Evolutionary conservation across 2,888 invertebrate species (phyloP), one percentile per base, ranked within the genome.

Genomic region (Cybosia mesomella): DNA sequence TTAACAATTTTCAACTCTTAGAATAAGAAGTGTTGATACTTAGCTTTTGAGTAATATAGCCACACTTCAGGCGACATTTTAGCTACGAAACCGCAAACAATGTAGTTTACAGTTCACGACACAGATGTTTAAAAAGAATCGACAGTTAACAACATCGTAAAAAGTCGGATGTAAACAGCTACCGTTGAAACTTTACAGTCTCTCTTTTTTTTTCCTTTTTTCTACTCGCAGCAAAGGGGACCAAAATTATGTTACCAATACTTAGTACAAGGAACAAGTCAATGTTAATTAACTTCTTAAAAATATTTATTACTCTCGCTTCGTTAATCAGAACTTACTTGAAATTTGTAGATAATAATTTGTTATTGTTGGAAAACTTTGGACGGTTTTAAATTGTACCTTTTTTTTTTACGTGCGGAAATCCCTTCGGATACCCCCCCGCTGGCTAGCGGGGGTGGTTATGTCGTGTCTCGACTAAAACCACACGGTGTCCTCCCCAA

Each of bases 61-160:
- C 73, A 81, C 73, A 74, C 77, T 78, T 80, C 68, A 72, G 85
- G 85, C 87, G 85, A 79, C 88, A 89, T 91, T 89, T 88, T 87
- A 89, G 84, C 83, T 80, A 82, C 82, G 76, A 79, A 81, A 85
- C 88, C 88, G 77, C 89, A 86, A 91, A 92, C 93, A 93, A 93
- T 92, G 92, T 92, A 91, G 92, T 92, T 92, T 91, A 92, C 92
- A 91, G 88, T 91, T 89, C 86, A 89, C 86, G 85, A 86, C 89
- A 87, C 91, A 92, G 92, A 92, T 94, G 94, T 94, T 94, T 93
- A 92, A 91, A 94, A 93, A 92, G 92, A 93, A 92, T 92, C 93
- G 92, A 93, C 93, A 91, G 93, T 92, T 92, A 93, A 94, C 93
- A 89, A 87, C 92, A 88, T 92, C 93, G 92, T 94, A 94, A 94